Evolutionary conservation across 2,113 vertebrate species (phyloP), one percentile per base, ranked within the genome.

Genomic region (Pitta sordida): DNA sequence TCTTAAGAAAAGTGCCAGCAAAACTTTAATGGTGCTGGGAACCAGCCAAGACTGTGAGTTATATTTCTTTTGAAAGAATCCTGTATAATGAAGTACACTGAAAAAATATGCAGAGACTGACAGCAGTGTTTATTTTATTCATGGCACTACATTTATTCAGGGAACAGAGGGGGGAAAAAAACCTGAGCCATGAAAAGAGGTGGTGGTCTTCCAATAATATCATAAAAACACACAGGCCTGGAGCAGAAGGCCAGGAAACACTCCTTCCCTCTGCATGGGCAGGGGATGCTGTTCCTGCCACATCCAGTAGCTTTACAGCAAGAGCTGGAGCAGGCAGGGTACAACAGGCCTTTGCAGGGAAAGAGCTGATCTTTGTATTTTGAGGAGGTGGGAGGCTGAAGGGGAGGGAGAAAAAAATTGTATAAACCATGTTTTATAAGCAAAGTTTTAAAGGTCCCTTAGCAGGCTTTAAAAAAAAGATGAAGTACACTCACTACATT

Each of bases 91-190:
- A 95, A 96, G 93, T 74, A 83, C 44, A 32, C 79, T 80, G 82
- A 95, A 90, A 83, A 96, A 94, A 79, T 88, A 95, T 52, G 90
- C 86, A 67, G 71, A 73, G 92, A 93, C 88, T 94, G 93, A 94
- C 93, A 95, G 91, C 87, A 56, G 64, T 92, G 89, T 95, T 96
- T 95, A 83, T 79, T 95, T 94, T 94, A 93, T 78, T 86, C 94
- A 90, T 74, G 84, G 79, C 94, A 91, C 82, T 94, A 86, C 85
- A 93, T 94, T 83, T 83, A 90, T 80, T 79, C 88, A 80, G 58
- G 36, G 75, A 95, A 91, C 34, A 8, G 63, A 48, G 29, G 32
- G 1, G 0, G 15, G 8, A 46, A 82, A 58, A 84, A 37, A 37
- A 7, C 39, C 16, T 15, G 18, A 58, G 30, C 59, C 1, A 2